Conservation (phyloP, 2,797 vertebrate genomes). For the Hippocampus kuda region DNA sequence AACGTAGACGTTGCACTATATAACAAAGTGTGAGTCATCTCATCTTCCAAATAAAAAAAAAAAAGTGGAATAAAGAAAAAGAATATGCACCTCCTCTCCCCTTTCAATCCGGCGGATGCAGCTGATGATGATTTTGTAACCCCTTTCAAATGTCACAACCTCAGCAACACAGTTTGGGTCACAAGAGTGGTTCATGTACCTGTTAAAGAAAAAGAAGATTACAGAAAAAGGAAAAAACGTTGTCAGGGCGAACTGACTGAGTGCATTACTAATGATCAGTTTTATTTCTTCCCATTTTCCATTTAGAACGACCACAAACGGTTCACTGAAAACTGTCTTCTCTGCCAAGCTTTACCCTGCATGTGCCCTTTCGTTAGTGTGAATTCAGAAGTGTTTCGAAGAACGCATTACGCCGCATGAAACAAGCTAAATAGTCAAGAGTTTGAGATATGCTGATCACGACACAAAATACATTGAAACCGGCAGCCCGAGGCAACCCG, state of each 20-base stretch:
- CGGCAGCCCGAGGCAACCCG: not conserved
- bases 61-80: not conserved
- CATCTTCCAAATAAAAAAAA: not conserved
- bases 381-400: not conserved
- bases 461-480: not conserved
- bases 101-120: conserved; percentile 88
- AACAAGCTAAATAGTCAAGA: not conserved
- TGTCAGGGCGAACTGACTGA: not conserved
- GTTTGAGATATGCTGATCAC: not conserved
- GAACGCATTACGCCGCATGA: not conserved
- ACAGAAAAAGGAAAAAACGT: not conserved
- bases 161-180: conserved; percentile 95
- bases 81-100: conserved; percentile 83
- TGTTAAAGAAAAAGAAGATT: conserved; percentile 32
- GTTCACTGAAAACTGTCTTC: not conserved
- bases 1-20: no score
- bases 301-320: not conserved
- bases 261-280: not conserved
- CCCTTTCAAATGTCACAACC: conserved; percentile 94
- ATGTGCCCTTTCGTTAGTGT: not conserved
- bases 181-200: conserved; percentile 98
- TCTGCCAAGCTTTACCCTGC: not conserved
- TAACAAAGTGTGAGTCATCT: no score
- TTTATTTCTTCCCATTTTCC: no score
- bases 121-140: conserved; percentile 98